Evolutionary conservation across 1,140 invertebrate genomes (phyloP).

Genomic region (Heliothis virescens): DNA sequence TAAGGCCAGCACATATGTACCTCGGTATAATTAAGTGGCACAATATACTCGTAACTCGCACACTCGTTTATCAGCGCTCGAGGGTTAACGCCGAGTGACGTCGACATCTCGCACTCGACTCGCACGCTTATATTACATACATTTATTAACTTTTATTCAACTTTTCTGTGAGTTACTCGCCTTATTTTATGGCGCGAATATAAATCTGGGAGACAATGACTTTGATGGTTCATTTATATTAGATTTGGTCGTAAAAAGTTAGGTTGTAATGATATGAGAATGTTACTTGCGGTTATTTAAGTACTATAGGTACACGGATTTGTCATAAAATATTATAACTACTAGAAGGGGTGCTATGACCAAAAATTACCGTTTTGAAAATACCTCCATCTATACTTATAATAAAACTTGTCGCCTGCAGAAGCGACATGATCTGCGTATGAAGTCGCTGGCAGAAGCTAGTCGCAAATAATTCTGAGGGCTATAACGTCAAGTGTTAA

Average conservation of each 20-base stretch:
- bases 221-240: conserved; percentile 25
- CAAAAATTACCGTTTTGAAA: too few species aligned
- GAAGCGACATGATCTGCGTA: too few species aligned
- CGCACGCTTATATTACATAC: conserved; percentile 24
- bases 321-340: too few species aligned
- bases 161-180: conserved; percentile 8
- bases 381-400: too few species aligned
- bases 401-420: too few species aligned
- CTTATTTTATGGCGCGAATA: conserved; percentile 24
- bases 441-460: too few species aligned
- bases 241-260: background rate
- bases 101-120: conserved; percentile 16
- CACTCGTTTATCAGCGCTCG: conserved; percentile 30
- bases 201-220: conserved; percentile 15
- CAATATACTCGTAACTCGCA: conserved; percentile 9
- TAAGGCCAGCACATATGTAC: background rate
- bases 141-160: conserved; percentile 37
- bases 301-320: too few species aligned
- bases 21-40: conserved; percentile 26
- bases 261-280: background rate
- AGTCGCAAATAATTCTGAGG: too few species aligned
- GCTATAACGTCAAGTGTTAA: too few species aligned
- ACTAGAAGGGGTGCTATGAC: too few species aligned
- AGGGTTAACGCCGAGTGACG: conserved; percentile 7
- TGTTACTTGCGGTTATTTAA: too few species aligned